A percentile compares a stretch with the other conserved stretches of the same genome.
Evolutionary conservation across 2,888 invertebrate species (phyloP).

Genomic region (Trissoscelio sp.): DNA sequence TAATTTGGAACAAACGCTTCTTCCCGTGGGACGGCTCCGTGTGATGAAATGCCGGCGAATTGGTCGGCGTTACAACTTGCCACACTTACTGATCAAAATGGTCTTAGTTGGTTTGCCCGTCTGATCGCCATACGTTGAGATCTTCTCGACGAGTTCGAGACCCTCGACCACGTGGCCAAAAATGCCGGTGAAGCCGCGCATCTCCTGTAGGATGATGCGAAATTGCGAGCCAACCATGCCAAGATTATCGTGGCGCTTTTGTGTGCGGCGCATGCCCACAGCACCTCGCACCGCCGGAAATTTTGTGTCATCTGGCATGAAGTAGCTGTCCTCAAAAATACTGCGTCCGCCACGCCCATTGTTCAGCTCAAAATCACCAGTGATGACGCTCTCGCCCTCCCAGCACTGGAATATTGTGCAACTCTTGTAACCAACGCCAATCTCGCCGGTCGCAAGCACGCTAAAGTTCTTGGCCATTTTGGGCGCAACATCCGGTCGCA

Average conservation of each 20-base stretch:
- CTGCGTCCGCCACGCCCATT: constrained; percentile 92
- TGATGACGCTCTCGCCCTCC: constrained; percentile 92
- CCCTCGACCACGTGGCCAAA: constrained; percentile 93
- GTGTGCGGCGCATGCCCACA: constrained; percentile 92
- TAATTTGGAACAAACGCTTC: too few relatives aligned
- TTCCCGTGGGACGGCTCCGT: constrained; percentile 48
- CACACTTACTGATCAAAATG: constrained; percentile 90
- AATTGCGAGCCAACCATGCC: constrained; percentile 94
- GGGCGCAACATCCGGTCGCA: constrained; percentile 90
- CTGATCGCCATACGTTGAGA: constrained; percentile 90
- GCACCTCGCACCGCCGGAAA: constrained; percentile 90
- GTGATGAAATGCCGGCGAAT: constrained; percentile 22
- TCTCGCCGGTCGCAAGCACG: constrained; percentile 88
- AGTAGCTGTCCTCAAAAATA: constrained; percentile 90
- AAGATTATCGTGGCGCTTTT: constrained; percentile 90
- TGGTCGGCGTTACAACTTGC: constrained; percentile 86
- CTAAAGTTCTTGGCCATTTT: constrained; percentile 93
- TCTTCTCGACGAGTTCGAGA: constrained; percentile 90
- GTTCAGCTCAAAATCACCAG: constrained; percentile 92
- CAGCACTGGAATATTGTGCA: constrained; percentile 93
- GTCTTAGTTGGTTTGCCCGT: constrained; percentile 91
- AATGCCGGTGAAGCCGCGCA: constrained; percentile 92
- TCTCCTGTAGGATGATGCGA: constrained; percentile 91
- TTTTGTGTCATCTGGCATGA: constrained; percentile 92
- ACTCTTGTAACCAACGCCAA: constrained; percentile 91